A percentile compares a stretch with the other conserved stretches of the same genome.
phyloP scores from a whole-genome alignment of 2,888 invertebrate species.

The Willowsia nigromaculata region DNA sequence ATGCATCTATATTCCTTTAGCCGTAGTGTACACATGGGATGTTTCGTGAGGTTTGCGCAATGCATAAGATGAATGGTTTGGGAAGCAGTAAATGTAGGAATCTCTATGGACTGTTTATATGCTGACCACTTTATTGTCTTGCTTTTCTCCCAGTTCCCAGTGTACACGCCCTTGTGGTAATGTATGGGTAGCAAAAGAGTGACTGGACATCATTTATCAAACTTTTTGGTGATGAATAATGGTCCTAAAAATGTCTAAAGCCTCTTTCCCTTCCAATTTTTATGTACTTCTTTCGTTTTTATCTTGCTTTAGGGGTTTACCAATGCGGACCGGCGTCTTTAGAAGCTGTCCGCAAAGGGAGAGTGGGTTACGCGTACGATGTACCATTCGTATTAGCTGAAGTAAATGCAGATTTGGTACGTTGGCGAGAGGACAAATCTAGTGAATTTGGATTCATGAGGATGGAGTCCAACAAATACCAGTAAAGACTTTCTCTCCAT shows the following conservation, averaged over 20 bases:
- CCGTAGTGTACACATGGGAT: background rate
- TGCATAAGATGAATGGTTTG: background rate
- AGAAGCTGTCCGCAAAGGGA: slow-evolving; percentile 88
- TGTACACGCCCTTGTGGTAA: slow-evolving; percentile 23
- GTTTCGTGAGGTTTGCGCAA: background rate
- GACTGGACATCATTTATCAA: slow-evolving; percentile 66
- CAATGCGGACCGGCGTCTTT: slow-evolving; percentile 91
- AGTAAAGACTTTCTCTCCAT: slow-evolving; percentile 64
- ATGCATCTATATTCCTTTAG: background rate
- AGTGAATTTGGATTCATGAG: slow-evolving; percentile 73
- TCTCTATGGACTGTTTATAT: background rate
- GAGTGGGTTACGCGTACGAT: slow-evolving; percentile 88
- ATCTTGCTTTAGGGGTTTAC: slow-evolving; percentile 82
- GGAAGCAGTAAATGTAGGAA: background rate
- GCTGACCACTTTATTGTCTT: slow-evolving; percentile 39
- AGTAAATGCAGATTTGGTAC: slow-evolving; percentile 90
- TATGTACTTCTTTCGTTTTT: slow-evolving; percentile 38
- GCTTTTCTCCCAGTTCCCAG: background rate
- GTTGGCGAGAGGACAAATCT: slow-evolving; percentile 83
- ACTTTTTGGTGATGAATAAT: slow-evolving; percentile 68
- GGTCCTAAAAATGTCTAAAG: slow-evolving; percentile 43
- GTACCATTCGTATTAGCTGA: slow-evolving; percentile 89
- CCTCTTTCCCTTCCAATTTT: slow-evolving; percentile 24
- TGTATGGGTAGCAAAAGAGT: slow-evolving; percentile 18
- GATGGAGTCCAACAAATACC: slow-evolving; percentile 76